Conservation (phyloP, 2,797 vertebrate genomes). For the Muscicapa comitata region DNA sequence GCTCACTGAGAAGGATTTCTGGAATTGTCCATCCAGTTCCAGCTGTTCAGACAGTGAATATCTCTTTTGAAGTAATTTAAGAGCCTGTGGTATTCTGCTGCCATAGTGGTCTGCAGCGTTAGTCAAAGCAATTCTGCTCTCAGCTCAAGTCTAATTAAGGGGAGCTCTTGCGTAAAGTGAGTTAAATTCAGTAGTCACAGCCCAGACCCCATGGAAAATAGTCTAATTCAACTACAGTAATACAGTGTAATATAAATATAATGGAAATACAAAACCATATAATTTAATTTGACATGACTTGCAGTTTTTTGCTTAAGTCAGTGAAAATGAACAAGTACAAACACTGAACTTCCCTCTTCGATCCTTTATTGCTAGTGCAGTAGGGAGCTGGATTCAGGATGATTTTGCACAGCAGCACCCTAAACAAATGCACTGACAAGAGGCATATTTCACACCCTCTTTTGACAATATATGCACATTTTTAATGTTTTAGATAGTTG, state of each 20-base stretch:
- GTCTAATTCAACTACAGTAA: constrained; percentile 43
- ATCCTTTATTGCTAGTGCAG: neutral
- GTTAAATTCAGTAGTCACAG: constrained; percentile 39
- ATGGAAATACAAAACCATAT: constrained; percentile 52
- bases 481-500: neutral
- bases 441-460: neutral
- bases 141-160: constrained; percentile 38
- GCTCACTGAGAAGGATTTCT: neutral
- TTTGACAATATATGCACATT: neutral
- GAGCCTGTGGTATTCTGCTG: neutral
- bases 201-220: constrained; percentile 44
- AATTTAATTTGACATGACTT: constrained; percentile 50
- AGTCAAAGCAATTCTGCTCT: constrained; percentile 7
- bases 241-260: constrained; percentile 41
- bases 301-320: neutral
- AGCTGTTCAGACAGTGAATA: neutral
- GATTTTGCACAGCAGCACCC: neutral
- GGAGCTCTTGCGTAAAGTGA: constrained; percentile 40
- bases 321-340: neutral
- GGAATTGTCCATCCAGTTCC: neutral
- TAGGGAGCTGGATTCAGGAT: neutral
- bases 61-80: neutral
- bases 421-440: neutral
- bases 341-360: neutral
- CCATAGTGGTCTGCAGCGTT: neutral